Evolutionary conservation across 2,888 invertebrate species (phyloP), one percentile per base, ranked within the genome.

Genomic region (Tetranychus piercei): DNA sequence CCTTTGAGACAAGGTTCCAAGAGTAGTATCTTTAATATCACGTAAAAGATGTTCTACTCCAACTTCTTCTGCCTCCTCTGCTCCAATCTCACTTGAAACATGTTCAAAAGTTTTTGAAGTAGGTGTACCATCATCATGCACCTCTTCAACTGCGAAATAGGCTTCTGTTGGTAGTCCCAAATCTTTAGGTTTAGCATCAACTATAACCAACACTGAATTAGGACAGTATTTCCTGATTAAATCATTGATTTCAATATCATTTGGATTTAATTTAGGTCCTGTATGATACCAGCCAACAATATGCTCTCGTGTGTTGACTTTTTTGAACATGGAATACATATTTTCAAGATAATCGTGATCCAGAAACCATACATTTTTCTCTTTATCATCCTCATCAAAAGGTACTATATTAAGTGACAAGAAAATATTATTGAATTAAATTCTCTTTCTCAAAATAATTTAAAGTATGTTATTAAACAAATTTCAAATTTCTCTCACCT

Each of bases 261-360:
- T 99, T 83, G 94, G 94, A 82, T 96, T 92, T 15, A 99, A 86
- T 84, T 99, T 99, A 0, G 99, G 99, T 0, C 99, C 99, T 43
- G 99, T 99, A 84, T 99, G 99, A 84, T 99, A 99, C 99, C 99
- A 99, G 75, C 99, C 99, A 65, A 99, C 97, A 76, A 99, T 92
- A 81, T 94, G 91, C 83, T 99, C 99, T 81, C 81, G 82, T 87
- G 88, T 95, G 85, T 96, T 96, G 0, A 99, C 99, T 86, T 99
- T 99, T 84, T 97, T 99, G 82, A 99, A 99, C 99, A 99, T 99
- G 55, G 91, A 90, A 83, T 95, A 97, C 97, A 99, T 99, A 81
- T 93, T 94, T 84, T 99, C 99, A 79, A 99, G 85, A 82, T 99
- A 99, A 84, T 99, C 99, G 84, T 97, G 97, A 82, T 99, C 99